Evolutionary conservation across 2,113 vertebrate species (phyloP).

Genomic region (Aspidoscelis tigris): DNA sequence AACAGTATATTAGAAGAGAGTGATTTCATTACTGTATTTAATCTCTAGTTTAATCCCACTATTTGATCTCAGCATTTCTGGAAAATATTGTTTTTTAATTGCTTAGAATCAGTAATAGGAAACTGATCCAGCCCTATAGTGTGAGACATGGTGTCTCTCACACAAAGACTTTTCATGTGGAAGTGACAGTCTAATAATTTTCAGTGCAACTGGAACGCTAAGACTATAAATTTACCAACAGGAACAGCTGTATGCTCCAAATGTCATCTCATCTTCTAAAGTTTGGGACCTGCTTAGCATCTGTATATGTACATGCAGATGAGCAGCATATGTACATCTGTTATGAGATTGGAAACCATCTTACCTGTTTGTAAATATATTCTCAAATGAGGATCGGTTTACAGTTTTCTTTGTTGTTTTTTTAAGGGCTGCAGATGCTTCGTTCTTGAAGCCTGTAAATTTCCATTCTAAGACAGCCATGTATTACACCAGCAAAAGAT

Average conservation of each 20-base stretch:
- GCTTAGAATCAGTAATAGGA: constrained; percentile 68
- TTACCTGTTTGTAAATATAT: background rate
- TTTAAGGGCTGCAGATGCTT: constrained; percentile 5
- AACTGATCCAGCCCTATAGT: constrained; percentile 57
- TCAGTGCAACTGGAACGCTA: constrained; percentile 20
- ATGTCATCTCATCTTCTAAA: background rate
- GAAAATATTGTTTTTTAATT: constrained; percentile 61
- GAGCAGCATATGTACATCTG: background rate
- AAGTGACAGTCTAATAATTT: constrained; percentile 36
- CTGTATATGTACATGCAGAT: constrained; percentile 6
- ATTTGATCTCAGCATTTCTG: constrained; percentile 60
- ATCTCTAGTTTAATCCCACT: constrained; percentile 42
- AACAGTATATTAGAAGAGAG: constrained; percentile 53
- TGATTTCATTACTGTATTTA: constrained; percentile 46
- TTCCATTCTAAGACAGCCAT: no score
- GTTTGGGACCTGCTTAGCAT: constrained; percentile 8
- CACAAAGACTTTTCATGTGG: constrained; percentile 53
- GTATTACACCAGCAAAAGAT: background rate
- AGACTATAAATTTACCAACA: background rate
- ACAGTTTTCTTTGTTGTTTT: constrained; percentile 22
- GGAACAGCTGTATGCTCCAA: constrained; percentile 10
- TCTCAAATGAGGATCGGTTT: constrained; percentile 15
- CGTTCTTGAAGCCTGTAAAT: background rate
- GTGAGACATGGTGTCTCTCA: constrained; percentile 29
- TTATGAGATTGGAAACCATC: background rate